Evolutionary conservation across 2,797 vertebrate species (phyloP).

Genomic region (Galaxias olidus): DNA sequence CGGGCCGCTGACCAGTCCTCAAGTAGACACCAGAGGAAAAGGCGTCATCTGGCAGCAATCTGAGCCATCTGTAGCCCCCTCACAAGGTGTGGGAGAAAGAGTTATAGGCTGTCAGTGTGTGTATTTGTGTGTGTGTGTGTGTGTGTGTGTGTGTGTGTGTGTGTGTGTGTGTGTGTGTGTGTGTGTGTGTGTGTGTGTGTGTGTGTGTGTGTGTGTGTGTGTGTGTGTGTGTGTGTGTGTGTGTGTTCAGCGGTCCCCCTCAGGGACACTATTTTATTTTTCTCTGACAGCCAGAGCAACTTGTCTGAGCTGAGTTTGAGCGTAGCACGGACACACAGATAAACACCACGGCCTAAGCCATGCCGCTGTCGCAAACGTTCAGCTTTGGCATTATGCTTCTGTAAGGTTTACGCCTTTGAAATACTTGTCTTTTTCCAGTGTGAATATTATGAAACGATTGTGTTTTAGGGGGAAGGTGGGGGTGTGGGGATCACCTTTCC

Average conservation of each 20-base stretch:
- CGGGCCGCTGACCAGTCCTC: too few relatives aligned
- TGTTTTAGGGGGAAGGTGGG: slow-evolving; percentile 20
- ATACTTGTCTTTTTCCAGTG: slow-evolving; percentile 39
- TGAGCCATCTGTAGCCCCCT: too few relatives aligned
- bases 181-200: slow-evolving; percentile 15
- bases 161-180: slow-evolving; percentile 5
- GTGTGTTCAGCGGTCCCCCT: slow-evolving; percentile 7
- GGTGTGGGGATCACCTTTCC: slow-evolving; percentile 1
- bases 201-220: slow-evolving; percentile 16
- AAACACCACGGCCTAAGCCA: background rate
- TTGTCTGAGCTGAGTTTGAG: background rate
- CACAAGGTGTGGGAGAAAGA: too few relatives aligned
- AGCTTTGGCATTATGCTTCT: slow-evolving; percentile 18
- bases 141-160: slow-evolving; percentile 4
- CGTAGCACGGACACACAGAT: slow-evolving; percentile 3
- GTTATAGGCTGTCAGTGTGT: background rate
- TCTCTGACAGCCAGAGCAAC: background rate
- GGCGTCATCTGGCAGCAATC: too few relatives aligned
- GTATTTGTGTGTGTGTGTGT: slow-evolving; percentile 3
- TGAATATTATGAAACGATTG: slow-evolving; percentile 18
- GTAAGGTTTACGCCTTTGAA: slow-evolving; percentile 17
- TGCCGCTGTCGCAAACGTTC: background rate
- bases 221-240: slow-evolving; percentile 16
- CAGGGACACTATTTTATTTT: slow-evolving; percentile 34
- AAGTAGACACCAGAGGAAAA: too few relatives aligned